Conservation (phyloP, 2,113 vertebrate genomes). For the Electrona antarctica region DNA sequence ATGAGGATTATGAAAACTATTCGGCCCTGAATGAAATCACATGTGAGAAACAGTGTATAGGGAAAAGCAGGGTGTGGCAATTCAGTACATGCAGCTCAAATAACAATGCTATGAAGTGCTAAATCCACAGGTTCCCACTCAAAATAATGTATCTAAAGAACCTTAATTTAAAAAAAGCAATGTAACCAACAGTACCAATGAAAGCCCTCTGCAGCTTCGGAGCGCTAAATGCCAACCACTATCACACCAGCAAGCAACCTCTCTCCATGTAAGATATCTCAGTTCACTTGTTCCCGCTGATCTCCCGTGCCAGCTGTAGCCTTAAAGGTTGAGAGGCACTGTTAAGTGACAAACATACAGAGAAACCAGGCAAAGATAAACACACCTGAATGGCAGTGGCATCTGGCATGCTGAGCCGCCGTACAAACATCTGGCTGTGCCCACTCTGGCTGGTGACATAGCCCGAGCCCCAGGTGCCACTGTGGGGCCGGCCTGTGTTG, state of each 20-base stretch:
- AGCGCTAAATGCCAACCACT: constrained; percentile 36
- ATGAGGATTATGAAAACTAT: no score
- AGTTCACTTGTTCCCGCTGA: constrained; percentile 6
- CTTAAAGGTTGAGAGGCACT: constrained; percentile 15
- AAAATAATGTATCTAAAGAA: background rate
- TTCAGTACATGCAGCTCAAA: background rate
- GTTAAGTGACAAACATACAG: constrained; percentile 36
- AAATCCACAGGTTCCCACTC: background rate
- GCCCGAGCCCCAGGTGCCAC: constrained; percentile 87
- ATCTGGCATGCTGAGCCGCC: constrained; percentile 89
- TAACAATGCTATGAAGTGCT: background rate
- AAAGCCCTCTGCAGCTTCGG: constrained; percentile 14
- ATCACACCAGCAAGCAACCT: constrained; percentile 19
- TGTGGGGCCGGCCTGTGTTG: constrained; percentile 90
- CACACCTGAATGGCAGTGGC: constrained; percentile 80
- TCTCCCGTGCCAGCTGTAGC: constrained; percentile 4
- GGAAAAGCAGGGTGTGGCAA: constrained; percentile 4
- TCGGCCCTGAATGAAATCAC: no score
- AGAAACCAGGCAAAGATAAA: constrained; percentile 42
- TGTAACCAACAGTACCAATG: background rate
- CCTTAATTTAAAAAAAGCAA: no score
- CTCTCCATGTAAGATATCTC: background rate
- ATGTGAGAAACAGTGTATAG: background rate
- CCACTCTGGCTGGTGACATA: constrained; percentile 92
- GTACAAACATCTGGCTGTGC: constrained; percentile 91